Evolutionary conservation across 1,140 invertebrate genomes (phyloP).

Genomic region (Armadillidium nasatum): DNA sequence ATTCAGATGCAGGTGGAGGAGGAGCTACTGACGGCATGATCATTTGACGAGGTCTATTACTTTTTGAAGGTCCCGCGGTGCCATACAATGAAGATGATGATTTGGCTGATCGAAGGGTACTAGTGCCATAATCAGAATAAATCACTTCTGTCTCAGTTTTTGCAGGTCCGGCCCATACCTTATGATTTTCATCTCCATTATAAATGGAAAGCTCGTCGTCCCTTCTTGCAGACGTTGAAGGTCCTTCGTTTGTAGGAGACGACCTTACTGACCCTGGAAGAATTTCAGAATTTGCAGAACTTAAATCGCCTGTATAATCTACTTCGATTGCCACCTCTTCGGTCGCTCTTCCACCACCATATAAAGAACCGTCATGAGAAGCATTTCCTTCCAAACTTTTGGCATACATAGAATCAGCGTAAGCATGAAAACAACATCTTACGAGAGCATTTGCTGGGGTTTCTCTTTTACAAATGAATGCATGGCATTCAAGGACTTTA

Average conservation of each 20-base stretch:
- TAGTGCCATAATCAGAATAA: constrained; percentile 67
- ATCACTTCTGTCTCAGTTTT: constrained; percentile 39
- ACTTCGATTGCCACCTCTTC: constrained; percentile 42
- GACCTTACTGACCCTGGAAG: constrained; percentile 34
- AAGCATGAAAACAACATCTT: constrained; percentile 86
- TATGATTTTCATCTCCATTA: constrained; percentile 88
- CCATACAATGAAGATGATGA: constrained; percentile 42
- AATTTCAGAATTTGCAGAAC: constrained; percentile 41
- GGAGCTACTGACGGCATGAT: constrained; percentile 60
- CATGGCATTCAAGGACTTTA: constrained; percentile 97
- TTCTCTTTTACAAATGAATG: constrained; percentile 94
- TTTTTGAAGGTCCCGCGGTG: constrained; percentile 43
- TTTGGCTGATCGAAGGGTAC: constrained; percentile 58
- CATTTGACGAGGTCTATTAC: constrained; percentile 67
- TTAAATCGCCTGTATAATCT: constrained; percentile 43
- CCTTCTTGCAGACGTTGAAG: constrained; percentile 45
- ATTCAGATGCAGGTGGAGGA: constrained; percentile 48
- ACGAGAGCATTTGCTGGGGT: constrained; percentile 90
- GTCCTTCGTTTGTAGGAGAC: constrained; percentile 35
- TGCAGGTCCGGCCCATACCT: constrained; percentile 63
- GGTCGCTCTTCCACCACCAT: constrained; percentile 38
- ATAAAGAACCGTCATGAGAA: constrained; percentile 39
- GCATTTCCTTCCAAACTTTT: constrained; percentile 54
- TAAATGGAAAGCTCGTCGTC: constrained; percentile 66
- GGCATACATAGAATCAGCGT: constrained; percentile 87